Evolutionary conservation across 2,113 vertebrate species (phyloP), one percentile per base, ranked within the genome.

Genomic region (Myrmecobius fasciatus): DNA sequence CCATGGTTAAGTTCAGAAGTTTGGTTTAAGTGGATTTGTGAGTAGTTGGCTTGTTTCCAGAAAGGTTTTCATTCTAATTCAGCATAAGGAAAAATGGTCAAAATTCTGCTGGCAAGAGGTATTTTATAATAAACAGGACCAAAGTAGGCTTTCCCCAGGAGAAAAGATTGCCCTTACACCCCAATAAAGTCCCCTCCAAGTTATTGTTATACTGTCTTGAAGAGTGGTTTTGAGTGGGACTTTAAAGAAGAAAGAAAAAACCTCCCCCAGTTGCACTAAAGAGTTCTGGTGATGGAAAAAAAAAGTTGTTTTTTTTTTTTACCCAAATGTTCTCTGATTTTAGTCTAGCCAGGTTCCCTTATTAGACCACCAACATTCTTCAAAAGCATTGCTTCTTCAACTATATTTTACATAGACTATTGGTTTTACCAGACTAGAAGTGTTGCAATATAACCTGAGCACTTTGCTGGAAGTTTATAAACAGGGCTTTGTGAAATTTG

Each of bases 301-400:
- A 89, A 94, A 89, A 93, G n/a, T n/a, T n/a, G n/a, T 46, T 83
- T 56, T 56, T 52, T 95, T 93, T 36, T 89, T 95, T 92, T 95
- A 52, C 26, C 20, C 8, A 8, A 17, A 47, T 75, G 24, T 52
- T 52, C 52, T 89, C 95, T 93, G 67, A 53, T 52, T 56, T 14
- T 43, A 75, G 54, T 83, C 56, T 91, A 47, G 14, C n/a, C 12
- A 43, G 94, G 12, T 89, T 96, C 83, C 95, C 75, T 88, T 91
- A 56, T 0, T 52, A 92, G 95, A 96, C 94, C 95, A 92, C 96
- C 96, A 93, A 43, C 94, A 46, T 91, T 92, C 91, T 95, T 94
- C 60, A 96, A 90, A 92, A 83, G 67, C 28, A 12, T 46, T 11
- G 4, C n/a, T 83, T n/a, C n/a, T 83, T 83, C 67, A 83, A 24